phyloP scores from a whole-genome alignment of 2,113 vertebrate genomes.

The Oriolus oriolus region DNA sequence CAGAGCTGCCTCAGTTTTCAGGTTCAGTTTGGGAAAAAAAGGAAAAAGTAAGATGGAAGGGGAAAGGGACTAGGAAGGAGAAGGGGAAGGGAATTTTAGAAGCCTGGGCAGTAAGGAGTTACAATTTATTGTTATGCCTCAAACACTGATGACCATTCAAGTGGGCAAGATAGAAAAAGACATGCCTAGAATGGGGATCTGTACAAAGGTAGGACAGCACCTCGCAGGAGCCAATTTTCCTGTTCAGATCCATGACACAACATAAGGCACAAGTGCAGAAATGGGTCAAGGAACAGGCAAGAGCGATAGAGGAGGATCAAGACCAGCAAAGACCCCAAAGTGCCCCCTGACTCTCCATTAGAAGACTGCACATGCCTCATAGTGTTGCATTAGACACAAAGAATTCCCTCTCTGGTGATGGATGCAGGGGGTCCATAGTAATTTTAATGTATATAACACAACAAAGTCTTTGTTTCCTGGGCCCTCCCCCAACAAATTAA shows the following conservation, averaged over 20 bases:
- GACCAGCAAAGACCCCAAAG: neutral
- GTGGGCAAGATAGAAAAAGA: neutral
- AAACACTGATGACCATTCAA: accelerated
- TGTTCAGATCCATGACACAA: neutral
- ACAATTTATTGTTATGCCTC: neutral
- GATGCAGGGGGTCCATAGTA: neutral
- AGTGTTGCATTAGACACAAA: neutral
- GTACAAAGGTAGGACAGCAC: neutral
- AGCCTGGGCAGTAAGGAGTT: neutral
- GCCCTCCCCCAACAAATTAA: neutral
- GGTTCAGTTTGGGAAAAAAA: accelerated
- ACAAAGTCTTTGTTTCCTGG: neutral
- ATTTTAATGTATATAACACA: neutral
- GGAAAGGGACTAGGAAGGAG: neutral
- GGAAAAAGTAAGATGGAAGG: neutral
- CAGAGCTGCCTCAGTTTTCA: neutral
- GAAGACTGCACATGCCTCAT: neutral
- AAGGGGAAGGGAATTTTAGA: neutral
- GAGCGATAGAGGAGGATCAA: neutral
- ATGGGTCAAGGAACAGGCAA: neutral
- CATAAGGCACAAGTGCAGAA: neutral
- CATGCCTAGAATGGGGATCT: neutral
- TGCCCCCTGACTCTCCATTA: accelerated
- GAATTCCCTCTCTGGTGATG: neutral
- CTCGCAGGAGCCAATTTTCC: neutral